Evolutionary conservation across 2,888 invertebrate species (phyloP), one percentile per base, ranked within the genome.

Genomic region (Odiellus spinosus): DNA sequence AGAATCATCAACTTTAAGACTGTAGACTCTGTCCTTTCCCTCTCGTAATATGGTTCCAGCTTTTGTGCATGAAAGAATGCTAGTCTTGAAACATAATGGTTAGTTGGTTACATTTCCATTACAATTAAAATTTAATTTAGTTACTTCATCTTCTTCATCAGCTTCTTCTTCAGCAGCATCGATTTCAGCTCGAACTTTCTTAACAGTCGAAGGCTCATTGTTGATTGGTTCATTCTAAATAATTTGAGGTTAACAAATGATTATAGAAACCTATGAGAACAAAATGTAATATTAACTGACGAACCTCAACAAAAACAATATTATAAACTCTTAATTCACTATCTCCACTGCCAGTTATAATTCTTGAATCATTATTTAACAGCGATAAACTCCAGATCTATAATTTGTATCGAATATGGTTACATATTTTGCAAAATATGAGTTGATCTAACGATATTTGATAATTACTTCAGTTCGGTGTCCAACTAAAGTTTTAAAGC

Each of bases 401-500:
- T 21, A 26, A 26, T 26, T 26, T 26, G 8, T 6, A 26, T 26
- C 8, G 5, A 26, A 8, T 26, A 26, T n/a, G n/a, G n/a, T n/a
- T n/a, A n/a, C n/a, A n/a, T n/a, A 26, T 26, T 26, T 26, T 4
- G 8, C 26, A 6, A 26, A 26, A 6, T 26, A 26, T 8, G 4
- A 26, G 26, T 26, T 26, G n/a, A n/a, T n/a, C n/a, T n/a, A 34
- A n/a, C n/a, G n/a, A n/a, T n/a, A n/a, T 8, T 26, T 6, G 26
- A 26, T 26, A 26, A 46, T 59, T 68, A 80, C 81, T 72, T 91
- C 91, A 51, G 64, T 64, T 32, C 64, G 58, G 53, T 67, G 68
- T 39, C 87, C 91, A 36, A 86, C 79, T 43, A 98, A 71, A 3
- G 96, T 96, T 65, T 85, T 86, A 61, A 96, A 96, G 65, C 95